A percentile compares a stretch with the other conserved stretches of the same genome.
Conservation (phyloP, 2,113 vertebrate species). For the Trichomycterus rosablanca region DNA sequence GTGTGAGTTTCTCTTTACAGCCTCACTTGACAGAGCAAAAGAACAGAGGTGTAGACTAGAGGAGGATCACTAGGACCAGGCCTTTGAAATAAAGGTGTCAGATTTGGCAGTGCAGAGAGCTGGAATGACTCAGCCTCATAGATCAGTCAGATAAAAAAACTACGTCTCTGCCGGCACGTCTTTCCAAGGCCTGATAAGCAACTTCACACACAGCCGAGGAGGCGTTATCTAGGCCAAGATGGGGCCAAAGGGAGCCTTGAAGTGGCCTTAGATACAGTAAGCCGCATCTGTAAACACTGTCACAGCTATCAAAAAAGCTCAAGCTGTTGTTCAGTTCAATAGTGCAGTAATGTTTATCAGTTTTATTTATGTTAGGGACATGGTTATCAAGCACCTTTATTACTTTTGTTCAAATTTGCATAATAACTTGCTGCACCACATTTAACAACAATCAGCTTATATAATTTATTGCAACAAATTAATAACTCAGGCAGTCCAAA, state of each 20-base stretch:
- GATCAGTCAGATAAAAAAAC: slow-evolving; percentile 39
- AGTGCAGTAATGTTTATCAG: neutral
- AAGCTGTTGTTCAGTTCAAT: neutral
- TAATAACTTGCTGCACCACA: too few species aligned
- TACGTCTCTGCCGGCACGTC: slow-evolving; percentile 9
- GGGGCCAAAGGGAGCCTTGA: neutral
- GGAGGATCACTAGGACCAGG: slow-evolving; percentile 41
- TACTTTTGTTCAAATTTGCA: too few species aligned
- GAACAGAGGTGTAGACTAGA: slow-evolving; percentile 56
- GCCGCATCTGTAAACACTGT: neutral
- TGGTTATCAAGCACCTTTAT: too few species aligned
- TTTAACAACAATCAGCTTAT: too few species aligned
- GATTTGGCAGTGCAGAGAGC: slow-evolving; percentile 22
- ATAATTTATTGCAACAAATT: too few species aligned
- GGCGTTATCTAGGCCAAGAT: neutral
- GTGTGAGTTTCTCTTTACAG: slow-evolving; percentile 51
- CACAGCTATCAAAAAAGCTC: neutral
- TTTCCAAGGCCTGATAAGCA: slow-evolving; percentile 32
- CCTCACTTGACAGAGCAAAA: slow-evolving; percentile 48
- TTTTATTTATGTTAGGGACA: too few species aligned
- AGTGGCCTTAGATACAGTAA: neutral
- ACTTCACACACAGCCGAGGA: slow-evolving; percentile 9
- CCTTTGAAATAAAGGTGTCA: slow-evolving; percentile 64
- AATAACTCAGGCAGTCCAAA: too few species aligned
- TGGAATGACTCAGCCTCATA: slow-evolving; percentile 16